These are phyloP conservation scores for Caenorhabditis sulstoni DNA, from an alignment of 2,888 invertebrate species.

Conservation along the genomic window DNA sequence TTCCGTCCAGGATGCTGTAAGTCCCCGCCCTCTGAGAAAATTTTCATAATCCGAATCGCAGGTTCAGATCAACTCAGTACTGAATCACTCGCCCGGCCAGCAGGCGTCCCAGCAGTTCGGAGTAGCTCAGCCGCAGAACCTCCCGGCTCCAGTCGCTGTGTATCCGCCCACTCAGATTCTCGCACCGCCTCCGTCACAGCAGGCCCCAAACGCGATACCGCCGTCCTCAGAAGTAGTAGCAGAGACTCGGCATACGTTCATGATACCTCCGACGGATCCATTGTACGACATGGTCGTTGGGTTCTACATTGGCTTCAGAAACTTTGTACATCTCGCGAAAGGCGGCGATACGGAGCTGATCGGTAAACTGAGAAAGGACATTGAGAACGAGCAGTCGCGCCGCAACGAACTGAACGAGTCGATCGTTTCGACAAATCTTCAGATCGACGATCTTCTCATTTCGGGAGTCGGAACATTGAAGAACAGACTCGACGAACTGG, in stretches of 20 bases:
- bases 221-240: slow-evolving; percentile 14
- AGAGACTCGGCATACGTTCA: slow-evolving; percentile 54
- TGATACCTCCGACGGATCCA: slow-evolving; percentile 62
- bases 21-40: neutral
- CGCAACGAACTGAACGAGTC: slow-evolving; percentile 16
- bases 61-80: slow-evolving; percentile 23
- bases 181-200: neutral
- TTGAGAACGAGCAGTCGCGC: slow-evolving; percentile 19
- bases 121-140: neutral
- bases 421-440: neutral
- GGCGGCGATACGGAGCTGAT: slow-evolving; percentile 17
- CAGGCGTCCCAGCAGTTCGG: neutral
- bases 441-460: slow-evolving; percentile 32
- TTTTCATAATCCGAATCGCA: neutral
- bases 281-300: slow-evolving; percentile 50
- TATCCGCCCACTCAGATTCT: slow-evolving; percentile 14
- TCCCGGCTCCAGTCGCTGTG: slow-evolving; percentile 12
- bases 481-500: slow-evolving; percentile 59
- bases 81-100: slow-evolving; percentile 5
- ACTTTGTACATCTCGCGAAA: slow-evolving; percentile 12
- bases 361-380: slow-evolving; percentile 16
- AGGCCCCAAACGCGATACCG: slow-evolving; percentile 26
- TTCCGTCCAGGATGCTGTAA: slow-evolving; percentile 33
- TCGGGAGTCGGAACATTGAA: slow-evolving; percentile 49
- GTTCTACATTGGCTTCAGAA: slow-evolving; percentile 43